Conservation (phyloP, 2,113 vertebrate genomes). For the Pollimyrus isidori region DNA sequence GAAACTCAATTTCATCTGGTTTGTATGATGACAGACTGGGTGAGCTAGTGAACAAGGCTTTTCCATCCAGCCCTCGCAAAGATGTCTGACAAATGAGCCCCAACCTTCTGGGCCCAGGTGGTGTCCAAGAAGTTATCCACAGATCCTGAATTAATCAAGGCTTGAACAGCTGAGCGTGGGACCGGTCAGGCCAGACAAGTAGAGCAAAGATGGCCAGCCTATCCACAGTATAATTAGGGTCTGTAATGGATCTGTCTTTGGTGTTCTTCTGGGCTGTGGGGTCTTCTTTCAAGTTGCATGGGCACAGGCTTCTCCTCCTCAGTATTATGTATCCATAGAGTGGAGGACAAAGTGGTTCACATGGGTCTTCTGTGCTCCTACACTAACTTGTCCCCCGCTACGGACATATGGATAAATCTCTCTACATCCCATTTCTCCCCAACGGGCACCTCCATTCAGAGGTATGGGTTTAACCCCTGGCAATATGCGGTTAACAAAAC, state of each 20-base stretch:
- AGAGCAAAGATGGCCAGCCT: background rate
- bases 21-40: background rate
- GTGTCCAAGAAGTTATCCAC: background rate
- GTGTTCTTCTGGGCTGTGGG: background rate
- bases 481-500: background rate
- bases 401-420: background rate
- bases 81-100: background rate
- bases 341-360: background rate
- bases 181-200: background rate
- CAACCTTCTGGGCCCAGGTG: background rate
- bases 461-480: background rate
- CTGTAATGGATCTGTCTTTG: background rate
- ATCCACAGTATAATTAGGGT: background rate
- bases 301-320: background rate
- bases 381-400: background rate
- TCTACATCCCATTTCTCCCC: background rate
- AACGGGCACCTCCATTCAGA: background rate
- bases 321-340: background rate
- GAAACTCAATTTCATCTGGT: background rate
- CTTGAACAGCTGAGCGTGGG: background rate
- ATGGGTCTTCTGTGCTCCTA: background rate
- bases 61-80: background rate
- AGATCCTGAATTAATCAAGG: background rate
- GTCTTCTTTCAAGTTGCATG: background rate
- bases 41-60: background rate